A percentile compares a stretch with the other conserved stretches of the same genome.
These are phyloP conservation scores for Ginglymostoma cirratum DNA, from an alignment of 2,113 vertebrate genomes.

Conservation along the genomic window DNA sequence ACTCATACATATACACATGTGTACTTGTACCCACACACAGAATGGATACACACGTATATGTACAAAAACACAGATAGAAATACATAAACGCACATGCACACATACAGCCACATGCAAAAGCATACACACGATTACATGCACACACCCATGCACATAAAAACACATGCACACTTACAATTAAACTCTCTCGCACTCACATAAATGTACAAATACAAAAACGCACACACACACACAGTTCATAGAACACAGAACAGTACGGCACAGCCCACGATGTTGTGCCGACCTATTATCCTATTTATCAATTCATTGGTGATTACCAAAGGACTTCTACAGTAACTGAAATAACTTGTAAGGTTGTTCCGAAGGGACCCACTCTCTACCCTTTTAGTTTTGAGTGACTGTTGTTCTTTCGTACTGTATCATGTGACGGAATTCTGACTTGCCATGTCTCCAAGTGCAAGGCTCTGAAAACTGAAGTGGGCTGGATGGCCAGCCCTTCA, in stretches of 20 bases:
- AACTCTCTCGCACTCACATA: not conserved
- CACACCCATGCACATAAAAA: no score
- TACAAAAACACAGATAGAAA: no score
- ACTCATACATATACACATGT: no score
- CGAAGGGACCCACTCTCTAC: not conserved
- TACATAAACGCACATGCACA: no score
- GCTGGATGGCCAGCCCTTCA: not conserved
- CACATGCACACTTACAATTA: not conserved
- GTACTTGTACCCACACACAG: no score
- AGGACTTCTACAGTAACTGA: not conserved
- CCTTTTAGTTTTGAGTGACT: not conserved
- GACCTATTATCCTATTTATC: no score
- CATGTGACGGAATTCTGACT: no score
- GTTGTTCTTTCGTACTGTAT: not conserved
- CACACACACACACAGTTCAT: not conserved
- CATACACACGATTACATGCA: not conserved
- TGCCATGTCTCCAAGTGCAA: not conserved
- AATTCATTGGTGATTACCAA: not conserved
- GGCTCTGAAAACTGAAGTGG: fast-evolving
- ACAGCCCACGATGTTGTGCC: no score
- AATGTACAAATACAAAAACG: not conserved
- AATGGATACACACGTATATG: no score
- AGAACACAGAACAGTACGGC: no score
- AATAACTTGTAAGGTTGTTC: not conserved
- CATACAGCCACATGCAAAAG: no score